Percentiles rank a stretch among this genome's conserved stretches.
These are phyloP conservation scores for Pogonophryne albipinna DNA, from an alignment of 2,797 vertebrate species.

Conservation along the genomic window DNA sequence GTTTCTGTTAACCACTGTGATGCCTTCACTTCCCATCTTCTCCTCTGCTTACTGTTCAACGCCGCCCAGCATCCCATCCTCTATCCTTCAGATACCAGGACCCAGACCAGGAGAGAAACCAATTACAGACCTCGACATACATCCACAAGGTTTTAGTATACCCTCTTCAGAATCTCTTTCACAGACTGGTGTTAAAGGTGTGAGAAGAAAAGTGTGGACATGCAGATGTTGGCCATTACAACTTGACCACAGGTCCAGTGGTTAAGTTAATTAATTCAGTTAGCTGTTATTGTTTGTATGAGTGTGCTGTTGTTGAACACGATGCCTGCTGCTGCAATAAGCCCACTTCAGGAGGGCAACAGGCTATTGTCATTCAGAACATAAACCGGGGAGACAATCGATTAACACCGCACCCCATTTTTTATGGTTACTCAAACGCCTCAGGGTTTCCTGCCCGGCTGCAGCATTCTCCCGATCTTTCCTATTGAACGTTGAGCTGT, in stretches of 20 bases:
- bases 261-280: constrained; percentile 74
- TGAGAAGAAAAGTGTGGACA: constrained; percentile 1
- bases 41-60: constrained; percentile 25
- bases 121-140: constrained; percentile 51
- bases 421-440: constrained; percentile 13
- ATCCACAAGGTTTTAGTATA: constrained; percentile 13
- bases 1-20: constrained; percentile 28
- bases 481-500: constrained; percentile 58
- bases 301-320: constrained; percentile 48
- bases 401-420: constrained; percentile 28
- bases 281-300: constrained; percentile 40
- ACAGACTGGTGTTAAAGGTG: constrained; percentile 13
- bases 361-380: constrained; percentile 50
- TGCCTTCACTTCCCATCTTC: constrained; percentile 30
- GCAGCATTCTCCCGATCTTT: constrained; percentile 34
- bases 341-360: constrained; percentile 10
- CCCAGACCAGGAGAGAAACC: constrained; percentile 54
- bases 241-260: constrained; percentile 52
- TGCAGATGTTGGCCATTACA: constrained; percentile 48
- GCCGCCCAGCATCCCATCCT: constrained; percentile 22
- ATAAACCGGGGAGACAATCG: constrained; percentile 57
- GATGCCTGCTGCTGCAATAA: constrained; percentile 23
- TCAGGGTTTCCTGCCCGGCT: constrained; percentile 26
- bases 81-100: constrained; percentile 36
- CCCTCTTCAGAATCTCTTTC: constrained; percentile 22